Conservation (phyloP, 2,113 vertebrate genomes). For the Hippocampus abdominalis region DNA sequence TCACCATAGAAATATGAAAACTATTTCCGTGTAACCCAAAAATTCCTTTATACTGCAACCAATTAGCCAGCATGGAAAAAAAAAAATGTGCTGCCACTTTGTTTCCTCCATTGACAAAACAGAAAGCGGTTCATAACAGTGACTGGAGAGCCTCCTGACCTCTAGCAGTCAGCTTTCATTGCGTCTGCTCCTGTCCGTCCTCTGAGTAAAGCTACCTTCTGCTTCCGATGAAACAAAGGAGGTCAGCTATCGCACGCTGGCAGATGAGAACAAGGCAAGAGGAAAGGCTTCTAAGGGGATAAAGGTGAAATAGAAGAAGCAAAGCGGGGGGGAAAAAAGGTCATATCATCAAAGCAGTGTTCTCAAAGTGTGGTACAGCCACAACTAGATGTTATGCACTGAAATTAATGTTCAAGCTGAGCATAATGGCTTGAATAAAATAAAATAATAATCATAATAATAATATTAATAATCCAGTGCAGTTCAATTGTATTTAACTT, state of each 20-base stretch:
- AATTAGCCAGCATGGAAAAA: background rate
- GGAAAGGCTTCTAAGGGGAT: slow-evolving; percentile 3
- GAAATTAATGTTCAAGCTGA: no score
- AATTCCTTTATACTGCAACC: background rate
- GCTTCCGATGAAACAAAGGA: slow-evolving; percentile 29
- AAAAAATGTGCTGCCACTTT: background rate
- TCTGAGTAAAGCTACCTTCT: slow-evolving; percentile 10
- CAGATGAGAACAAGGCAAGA: slow-evolving; percentile 10
- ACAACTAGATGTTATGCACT: background rate
- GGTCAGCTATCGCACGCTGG: slow-evolving; percentile 13
- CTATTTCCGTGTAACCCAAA: no score
- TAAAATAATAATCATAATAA: no score
- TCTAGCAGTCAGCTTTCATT: slow-evolving; percentile 38
- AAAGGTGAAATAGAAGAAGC: background rate
- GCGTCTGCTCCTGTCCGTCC: slow-evolving; percentile 17
- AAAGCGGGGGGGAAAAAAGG: background rate
- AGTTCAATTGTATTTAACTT: no score
- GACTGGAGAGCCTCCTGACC: slow-evolving; percentile 10
- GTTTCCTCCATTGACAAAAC: background rate
- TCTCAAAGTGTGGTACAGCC: background rate
- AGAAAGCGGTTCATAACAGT: slow-evolving; percentile 1
- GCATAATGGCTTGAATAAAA: no score
- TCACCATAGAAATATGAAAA: no score
- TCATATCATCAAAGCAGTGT: background rate
- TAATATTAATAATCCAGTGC: no score